A percentile compares a stretch with the other conserved stretches of the same genome.
phyloP scores from a whole-genome alignment of 2,888 invertebrate genomes.

The Unio delphinus region DNA sequence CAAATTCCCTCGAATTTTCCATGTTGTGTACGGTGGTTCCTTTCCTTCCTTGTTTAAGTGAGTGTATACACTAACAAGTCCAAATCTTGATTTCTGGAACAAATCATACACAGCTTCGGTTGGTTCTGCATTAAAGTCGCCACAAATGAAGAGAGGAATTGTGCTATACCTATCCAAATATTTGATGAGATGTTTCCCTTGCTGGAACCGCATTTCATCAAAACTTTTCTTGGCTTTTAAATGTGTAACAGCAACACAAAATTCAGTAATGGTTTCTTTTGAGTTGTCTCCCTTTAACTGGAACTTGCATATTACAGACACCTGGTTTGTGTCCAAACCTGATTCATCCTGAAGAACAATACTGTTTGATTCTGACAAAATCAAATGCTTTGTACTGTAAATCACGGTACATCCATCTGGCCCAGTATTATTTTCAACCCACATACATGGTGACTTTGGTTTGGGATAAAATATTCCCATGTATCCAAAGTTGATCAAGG shows the following conservation, averaged over 20 bases:
- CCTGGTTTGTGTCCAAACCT: conserved; percentile 65
- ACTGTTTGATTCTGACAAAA: conserved; percentile 71
- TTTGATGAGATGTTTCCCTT: conserved; percentile 52
- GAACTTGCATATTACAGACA: conserved; percentile 76
- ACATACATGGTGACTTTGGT: conserved; percentile 85
- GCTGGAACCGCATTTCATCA: conserved; percentile 50
- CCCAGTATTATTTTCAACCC: conserved; percentile 81
- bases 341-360: conserved; percentile 39
- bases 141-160: conserved; percentile 78
- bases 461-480: conserved; percentile 82
- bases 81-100: conserved; percentile 66
- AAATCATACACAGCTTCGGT: conserved; percentile 80
- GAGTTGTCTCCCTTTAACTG: conserved; percentile 14
- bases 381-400: conserved; percentile 78
- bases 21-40: conserved; percentile 83
- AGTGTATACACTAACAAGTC: conserved; percentile 68
- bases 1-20: conserved; percentile 78
- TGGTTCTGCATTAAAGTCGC: conserved; percentile 85
- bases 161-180: conserved; percentile 34
- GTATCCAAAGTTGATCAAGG: conserved; percentile 79
- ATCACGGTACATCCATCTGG: conserved; percentile 87
- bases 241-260: conserved; percentile 82
- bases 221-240: conserved; percentile 81
- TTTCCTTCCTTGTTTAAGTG: conserved; percentile 62
- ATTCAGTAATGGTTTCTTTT: conserved; percentile 75